phyloP scores from a whole-genome alignment of 2,888 invertebrate genomes.

The Andrena flavipes region DNA sequence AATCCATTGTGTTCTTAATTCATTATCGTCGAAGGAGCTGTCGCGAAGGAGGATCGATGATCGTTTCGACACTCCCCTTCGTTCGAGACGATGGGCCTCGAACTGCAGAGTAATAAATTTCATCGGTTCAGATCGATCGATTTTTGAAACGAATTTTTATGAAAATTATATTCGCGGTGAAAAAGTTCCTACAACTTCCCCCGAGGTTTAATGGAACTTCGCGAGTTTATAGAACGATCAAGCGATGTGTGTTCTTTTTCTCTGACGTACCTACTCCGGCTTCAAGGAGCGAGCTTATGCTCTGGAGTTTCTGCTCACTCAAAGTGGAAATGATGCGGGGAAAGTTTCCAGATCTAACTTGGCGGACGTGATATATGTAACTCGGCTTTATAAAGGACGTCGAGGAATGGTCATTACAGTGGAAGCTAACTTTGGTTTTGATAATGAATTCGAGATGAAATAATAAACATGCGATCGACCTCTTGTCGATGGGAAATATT shows the following conservation, averaged over 20 bases:
- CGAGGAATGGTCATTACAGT: background rate
- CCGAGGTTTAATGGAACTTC: slow-evolving; percentile 19
- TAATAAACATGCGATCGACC: background rate
- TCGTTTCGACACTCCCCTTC: slow-evolving; percentile 47
- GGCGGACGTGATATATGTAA: slow-evolving; percentile 3
- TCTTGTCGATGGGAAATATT: background rate
- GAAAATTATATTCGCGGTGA: slow-evolving; percentile 3
- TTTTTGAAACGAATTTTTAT: slow-evolving; percentile 28
- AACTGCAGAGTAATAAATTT: slow-evolving; percentile 28
- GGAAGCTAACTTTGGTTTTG: background rate
- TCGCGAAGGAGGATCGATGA: slow-evolving; percentile 49
- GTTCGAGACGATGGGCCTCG: background rate
- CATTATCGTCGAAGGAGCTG: slow-evolving; percentile 4
- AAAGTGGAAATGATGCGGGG: slow-evolving; percentile 16
- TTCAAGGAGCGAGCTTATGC: slow-evolving; percentile 16
- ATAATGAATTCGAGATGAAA: background rate
- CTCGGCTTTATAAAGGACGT: background rate
- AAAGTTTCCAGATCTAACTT: slow-evolving; percentile 23
- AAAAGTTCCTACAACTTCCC: slow-evolving; percentile 2
- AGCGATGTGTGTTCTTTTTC: slow-evolving; percentile 24
- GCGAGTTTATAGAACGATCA: slow-evolving; percentile 17
- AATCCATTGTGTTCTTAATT: slow-evolving; percentile 45
- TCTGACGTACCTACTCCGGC: background rate
- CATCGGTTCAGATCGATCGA: background rate
- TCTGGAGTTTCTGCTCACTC: slow-evolving; percentile 21